These are phyloP conservation scores for Agonopterix alstromeriana DNA, from an alignment of 2,888 invertebrate species.

Conservation along the genomic window DNA sequence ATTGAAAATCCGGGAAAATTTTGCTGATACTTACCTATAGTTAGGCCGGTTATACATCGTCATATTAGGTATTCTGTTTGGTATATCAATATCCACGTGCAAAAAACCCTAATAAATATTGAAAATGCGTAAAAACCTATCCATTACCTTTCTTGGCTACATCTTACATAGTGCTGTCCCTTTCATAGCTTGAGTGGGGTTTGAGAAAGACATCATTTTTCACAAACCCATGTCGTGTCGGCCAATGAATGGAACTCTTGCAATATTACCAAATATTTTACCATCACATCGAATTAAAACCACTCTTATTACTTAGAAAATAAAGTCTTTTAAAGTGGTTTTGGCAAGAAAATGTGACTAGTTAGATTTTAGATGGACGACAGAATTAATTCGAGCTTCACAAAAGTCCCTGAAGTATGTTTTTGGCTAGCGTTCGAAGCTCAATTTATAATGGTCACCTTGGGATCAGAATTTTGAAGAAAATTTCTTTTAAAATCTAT, in stretches of 20 bases:
- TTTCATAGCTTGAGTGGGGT: constrained; percentile 30
- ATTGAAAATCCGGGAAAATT: too few species aligned
- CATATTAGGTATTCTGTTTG: too few species aligned
- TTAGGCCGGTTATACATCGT: too few species aligned
- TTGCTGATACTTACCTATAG: too few species aligned
- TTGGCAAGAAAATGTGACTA: too few species aligned
- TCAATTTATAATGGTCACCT: not conserved
- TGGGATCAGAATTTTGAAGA: not conserved
- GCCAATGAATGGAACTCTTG: constrained; percentile 25
- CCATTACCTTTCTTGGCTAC: constrained; percentile 10
- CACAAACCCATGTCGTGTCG: constrained; percentile 29
- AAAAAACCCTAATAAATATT: not conserved
- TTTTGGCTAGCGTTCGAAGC: not conserved
- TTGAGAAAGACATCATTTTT: constrained; percentile 38
- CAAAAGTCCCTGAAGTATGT: too few species aligned
- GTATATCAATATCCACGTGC: not conserved
- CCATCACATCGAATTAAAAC: too few species aligned
- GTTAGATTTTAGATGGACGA: too few species aligned
- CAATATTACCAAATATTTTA: not conserved
- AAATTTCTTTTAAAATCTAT: not conserved
- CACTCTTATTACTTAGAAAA: too few species aligned
- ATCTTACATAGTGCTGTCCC: constrained; percentile 10
- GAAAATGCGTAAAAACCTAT: constrained; percentile 3
- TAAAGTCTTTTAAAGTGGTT: too few species aligned
- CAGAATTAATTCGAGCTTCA: too few species aligned